Evolutionary conservation across 2,888 invertebrate species (phyloP).

Genomic region (Gari tellinella): DNA sequence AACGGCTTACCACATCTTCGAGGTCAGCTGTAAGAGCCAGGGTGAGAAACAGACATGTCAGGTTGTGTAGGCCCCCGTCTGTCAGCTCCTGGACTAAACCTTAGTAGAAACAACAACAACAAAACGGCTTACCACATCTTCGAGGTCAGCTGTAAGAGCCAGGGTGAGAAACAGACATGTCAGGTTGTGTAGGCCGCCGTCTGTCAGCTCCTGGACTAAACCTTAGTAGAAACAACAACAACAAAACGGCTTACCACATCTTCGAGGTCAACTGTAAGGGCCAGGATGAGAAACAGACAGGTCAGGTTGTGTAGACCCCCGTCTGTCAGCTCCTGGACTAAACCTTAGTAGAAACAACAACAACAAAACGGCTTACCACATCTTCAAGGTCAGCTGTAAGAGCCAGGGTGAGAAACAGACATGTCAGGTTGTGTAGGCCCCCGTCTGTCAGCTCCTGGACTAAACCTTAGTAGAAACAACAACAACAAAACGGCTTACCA

Average conservation of each 20-base stretch:
- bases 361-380: conserved; percentile 76
- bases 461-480: no score
- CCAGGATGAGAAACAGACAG: no score
- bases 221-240: no score
- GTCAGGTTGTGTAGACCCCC: no score
- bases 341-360: no score
- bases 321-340: no score
- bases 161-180: conserved; percentile 76
- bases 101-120: no score
- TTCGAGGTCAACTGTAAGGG: no score
- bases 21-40: conserved; percentile 72
- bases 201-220: conserved; percentile 76
- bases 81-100: conserved; percentile 76
- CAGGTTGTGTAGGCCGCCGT: conserved; percentile 77
- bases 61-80: conserved; percentile 77
- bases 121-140: conserved; percentile 78
- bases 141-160: conserved; percentile 70
- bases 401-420: conserved; percentile 76
- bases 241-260: no score
- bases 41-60: conserved; percentile 76
- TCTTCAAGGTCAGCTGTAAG: conserved; percentile 74
- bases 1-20: conserved; percentile 77
- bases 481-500: no score
- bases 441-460: conserved; percentile 77
- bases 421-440: conserved; percentile 76